A percentile compares a stretch with the other conserved stretches of the same genome.
Evolutionary conservation across 1,140 invertebrate genomes (phyloP).

Genomic region (Macrotrachela quadricornifera): DNA sequence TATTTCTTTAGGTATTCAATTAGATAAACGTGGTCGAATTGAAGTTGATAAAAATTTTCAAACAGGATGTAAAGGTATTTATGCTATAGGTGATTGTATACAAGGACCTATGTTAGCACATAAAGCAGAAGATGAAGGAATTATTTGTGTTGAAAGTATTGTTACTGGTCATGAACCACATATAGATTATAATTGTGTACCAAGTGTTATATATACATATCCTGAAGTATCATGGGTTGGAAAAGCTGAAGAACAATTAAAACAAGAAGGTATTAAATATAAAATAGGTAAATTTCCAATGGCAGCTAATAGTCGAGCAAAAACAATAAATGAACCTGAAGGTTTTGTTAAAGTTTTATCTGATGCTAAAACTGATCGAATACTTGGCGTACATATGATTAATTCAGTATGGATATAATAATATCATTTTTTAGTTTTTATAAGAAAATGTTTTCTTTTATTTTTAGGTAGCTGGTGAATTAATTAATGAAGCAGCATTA

Average conservation of each 20-base stretch:
- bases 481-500: conserved; percentile 84
- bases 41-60: conserved; percentile 88
- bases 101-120: conserved; percentile 98
- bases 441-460: conserved; percentile 2
- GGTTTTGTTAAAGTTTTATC: conserved; percentile 87
- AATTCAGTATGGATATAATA: conserved; percentile 48
- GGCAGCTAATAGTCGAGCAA: conserved; percentile 86
- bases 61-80: conserved; percentile 83
- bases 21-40: conserved; percentile 74
- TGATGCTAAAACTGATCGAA: conserved; percentile 75
- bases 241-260: conserved; percentile 82
- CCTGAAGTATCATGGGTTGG: conserved; percentile 99
- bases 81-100: conserved; percentile 93
- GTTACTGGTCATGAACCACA: conserved; percentile 63
- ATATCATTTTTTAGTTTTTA: background rate
- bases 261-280: conserved; percentile 75
- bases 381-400: conserved; percentile 90
- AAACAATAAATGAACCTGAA: conserved; percentile 90
- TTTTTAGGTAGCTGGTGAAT: conserved; percentile 58
- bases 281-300: conserved; percentile 95
- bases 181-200: conserved; percentile 97
- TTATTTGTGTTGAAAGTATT: conserved; percentile 91
- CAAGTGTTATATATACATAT: conserved; percentile 87
- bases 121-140: conserved; percentile 94
- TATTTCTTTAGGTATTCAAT: conserved; percentile 46